Conservation (phyloP, 1,140 invertebrate species). For the Conopomorpha cramerella region DNA sequence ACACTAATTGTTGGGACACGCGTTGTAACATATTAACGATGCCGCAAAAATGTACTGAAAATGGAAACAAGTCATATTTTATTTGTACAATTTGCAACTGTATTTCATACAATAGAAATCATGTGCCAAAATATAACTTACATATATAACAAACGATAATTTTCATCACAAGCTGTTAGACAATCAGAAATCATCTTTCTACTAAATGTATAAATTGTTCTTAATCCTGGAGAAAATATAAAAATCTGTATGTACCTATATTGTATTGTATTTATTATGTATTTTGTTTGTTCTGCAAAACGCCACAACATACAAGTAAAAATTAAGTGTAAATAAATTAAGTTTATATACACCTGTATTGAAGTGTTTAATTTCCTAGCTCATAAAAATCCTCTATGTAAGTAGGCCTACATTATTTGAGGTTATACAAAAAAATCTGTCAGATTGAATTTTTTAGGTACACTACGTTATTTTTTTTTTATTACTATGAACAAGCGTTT, state of each 20-base stretch:
- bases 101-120: background rate
- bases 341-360: slow-evolving; percentile 55
- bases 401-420: too few relatives aligned
- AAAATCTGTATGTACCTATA: background rate
- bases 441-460: too few relatives aligned
- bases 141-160: background rate
- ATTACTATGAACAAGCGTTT: too few relatives aligned
- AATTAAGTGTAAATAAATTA: slow-evolving; percentile 55
- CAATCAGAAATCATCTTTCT: background rate
- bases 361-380: slow-evolving; percentile 23
- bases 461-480: too few relatives aligned
- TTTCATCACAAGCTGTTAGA: background rate
- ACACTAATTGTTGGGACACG: too few relatives aligned
- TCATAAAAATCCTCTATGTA: background rate
- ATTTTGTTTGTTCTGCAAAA: slow-evolving; percentile 26
- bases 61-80: too few relatives aligned
- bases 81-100: too few relatives aligned
- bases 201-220: slow-evolving; percentile 8
- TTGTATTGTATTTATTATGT: too few relatives aligned
- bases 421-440: too few relatives aligned
- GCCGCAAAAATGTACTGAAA: too few relatives aligned
- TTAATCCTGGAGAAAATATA: slow-evolving; percentile 2
- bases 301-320: slow-evolving; percentile 40
- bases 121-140: background rate
- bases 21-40: too few relatives aligned